phyloP scores from a whole-genome alignment of 2,797 vertebrate species.

The Pantherophis alleghaniensis region DNA sequence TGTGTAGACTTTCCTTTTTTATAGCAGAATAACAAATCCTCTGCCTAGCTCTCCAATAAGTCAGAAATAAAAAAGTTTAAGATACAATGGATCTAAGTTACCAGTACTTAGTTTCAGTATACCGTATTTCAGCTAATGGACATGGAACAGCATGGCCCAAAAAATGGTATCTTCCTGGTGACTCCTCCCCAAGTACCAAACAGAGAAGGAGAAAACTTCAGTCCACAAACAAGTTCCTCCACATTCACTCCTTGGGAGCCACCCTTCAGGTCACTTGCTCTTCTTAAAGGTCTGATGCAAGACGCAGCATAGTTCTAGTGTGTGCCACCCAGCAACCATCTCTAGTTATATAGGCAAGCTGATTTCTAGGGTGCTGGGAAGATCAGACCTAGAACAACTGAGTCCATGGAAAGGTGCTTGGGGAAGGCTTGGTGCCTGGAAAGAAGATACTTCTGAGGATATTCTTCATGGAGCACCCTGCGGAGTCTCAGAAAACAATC shows the following conservation, averaged over 20 bases:
- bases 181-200: constrained; percentile 47
- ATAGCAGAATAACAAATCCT: background rate
- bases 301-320: background rate
- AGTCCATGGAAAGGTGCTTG: constrained; percentile 32
- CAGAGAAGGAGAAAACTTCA: constrained; percentile 30
- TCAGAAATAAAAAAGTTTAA: background rate
- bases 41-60: background rate
- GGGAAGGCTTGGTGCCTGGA: constrained; percentile 39
- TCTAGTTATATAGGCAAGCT: background rate
- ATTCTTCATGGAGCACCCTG: background rate
- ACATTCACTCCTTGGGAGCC: constrained; percentile 59
- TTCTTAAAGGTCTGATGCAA: constrained; percentile 43
- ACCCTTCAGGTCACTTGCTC: constrained; percentile 27
- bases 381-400: background rate
- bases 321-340: background rate
- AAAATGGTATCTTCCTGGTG: background rate
- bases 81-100: background rate
- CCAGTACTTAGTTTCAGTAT: background rate
- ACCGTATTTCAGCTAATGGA: background rate
- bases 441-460: background rate
- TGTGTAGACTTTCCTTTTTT: background rate
- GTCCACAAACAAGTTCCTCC: constrained; percentile 59
- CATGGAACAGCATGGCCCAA: background rate
- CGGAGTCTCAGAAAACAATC: background rate
- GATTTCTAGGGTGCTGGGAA: background rate